Conservation (phyloP, 2,113 vertebrate species). For the Alligator sinensis region DNA sequence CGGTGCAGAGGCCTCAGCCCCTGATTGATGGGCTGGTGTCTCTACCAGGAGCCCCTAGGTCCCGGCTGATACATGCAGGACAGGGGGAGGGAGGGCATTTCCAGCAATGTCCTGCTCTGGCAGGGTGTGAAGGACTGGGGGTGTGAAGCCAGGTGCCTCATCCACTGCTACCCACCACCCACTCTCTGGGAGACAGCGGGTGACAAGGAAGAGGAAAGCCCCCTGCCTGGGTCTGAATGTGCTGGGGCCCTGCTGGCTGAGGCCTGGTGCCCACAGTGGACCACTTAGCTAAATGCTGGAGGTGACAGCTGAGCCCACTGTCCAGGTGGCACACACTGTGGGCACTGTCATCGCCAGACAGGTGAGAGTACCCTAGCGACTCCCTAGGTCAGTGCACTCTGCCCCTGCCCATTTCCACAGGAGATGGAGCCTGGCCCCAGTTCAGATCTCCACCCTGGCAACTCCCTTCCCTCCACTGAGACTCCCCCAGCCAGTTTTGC, state of each 20-base stretch:
- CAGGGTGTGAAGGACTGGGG: background rate
- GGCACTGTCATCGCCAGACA: too few relatives aligned
- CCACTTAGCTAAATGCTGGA: too few relatives aligned
- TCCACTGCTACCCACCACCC: background rate
- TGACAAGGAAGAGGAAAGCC: too few relatives aligned
- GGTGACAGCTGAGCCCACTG: too few relatives aligned
- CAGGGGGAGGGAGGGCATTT: background rate
- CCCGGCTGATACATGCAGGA: background rate
- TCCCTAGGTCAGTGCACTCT: too few relatives aligned
- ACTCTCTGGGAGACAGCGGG: background rate
- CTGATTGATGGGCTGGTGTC: background rate
- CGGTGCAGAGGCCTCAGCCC: background rate
- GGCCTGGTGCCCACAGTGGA: too few relatives aligned
- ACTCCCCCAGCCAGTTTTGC: background rate
- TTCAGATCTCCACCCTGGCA: background rate
- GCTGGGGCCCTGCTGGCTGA: background rate
- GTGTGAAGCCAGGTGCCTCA: background rate
- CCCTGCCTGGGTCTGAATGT: background rate
- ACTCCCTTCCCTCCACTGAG: background rate
- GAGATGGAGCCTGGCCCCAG: background rate
- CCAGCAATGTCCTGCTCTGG: background rate
- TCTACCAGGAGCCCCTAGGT: background rate
- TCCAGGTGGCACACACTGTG: too few relatives aligned
- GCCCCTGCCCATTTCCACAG: background rate
- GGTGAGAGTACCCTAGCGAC: too few relatives aligned